A percentile compares a stretch with the other conserved stretches of the same genome.
phyloP scores from a whole-genome alignment of 2,797 vertebrate genomes.

The Schizopygopsis pylzovi region DNA sequence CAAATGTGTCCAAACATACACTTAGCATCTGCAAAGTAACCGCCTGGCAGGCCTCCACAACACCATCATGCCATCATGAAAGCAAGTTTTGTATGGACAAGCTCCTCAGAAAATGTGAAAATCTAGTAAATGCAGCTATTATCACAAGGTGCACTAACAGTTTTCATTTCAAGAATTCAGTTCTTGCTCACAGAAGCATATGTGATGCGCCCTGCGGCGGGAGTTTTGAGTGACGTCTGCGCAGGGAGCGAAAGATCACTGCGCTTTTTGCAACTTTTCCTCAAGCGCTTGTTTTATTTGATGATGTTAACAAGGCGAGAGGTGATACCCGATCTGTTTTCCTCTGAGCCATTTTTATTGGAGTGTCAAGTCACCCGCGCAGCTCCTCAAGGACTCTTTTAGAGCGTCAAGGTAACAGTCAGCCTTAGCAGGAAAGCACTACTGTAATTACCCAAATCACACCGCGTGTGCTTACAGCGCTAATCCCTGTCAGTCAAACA shows the following conservation, averaged over 20 bases:
- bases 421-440: conserved; percentile 18
- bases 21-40: neutral
- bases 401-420: conserved; percentile 25
- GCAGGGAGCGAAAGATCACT: neutral
- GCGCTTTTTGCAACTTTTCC: conserved; percentile 11
- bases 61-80: neutral
- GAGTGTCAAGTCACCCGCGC: conserved; percentile 25
- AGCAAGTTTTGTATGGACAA: too few relatives aligned
- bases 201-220: neutral
- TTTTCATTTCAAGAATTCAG: neutral
- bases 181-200: neutral
- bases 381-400: conserved; percentile 18
- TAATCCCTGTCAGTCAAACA: conserved; percentile 45
- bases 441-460: conserved; percentile 45
- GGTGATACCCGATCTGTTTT: conserved; percentile 20
- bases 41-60: neutral
- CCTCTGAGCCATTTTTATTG: conserved; percentile 19
- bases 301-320: conserved; percentile 23
- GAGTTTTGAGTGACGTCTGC: neutral
- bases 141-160: neutral
- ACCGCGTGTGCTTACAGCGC: neutral
- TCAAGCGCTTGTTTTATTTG: conserved; percentile 14
- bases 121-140: neutral
- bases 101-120: neutral
- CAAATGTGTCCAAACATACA: neutral